Evolutionary conservation across 1,140 invertebrate genomes (phyloP).

Genomic region (Campoletis sonorensis): DNA sequence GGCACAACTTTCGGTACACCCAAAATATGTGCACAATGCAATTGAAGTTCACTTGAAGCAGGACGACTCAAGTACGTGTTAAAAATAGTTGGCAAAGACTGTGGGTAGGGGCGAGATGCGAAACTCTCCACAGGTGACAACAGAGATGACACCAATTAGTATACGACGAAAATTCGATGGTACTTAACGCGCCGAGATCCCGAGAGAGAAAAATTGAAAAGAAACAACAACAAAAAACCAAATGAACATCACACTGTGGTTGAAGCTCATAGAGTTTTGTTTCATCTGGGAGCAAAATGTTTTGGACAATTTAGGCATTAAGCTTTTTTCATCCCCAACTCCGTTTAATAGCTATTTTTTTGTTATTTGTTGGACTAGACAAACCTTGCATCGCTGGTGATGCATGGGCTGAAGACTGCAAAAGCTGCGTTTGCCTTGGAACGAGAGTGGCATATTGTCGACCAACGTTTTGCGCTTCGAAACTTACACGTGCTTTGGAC

Average conservation of each 20-base stretch:
- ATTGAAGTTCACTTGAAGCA: background rate
- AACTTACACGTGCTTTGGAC: constrained; percentile 25
- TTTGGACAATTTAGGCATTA: background rate
- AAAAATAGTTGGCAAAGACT: background rate
- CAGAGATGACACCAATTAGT: constrained; percentile 1
- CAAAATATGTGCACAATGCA: background rate
- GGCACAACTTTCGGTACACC: background rate
- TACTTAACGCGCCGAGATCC: background rate
- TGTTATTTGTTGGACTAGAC: constrained; percentile 26
- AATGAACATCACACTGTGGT: background rate
- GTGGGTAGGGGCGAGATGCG: background rate
- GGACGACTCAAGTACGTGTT: background rate
- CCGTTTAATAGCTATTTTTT: background rate
- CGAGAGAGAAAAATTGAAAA: background rate
- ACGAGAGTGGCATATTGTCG: constrained; percentile 21
- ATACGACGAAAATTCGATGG: background rate
- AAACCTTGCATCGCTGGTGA: constrained; percentile 43
- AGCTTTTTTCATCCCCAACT: background rate
- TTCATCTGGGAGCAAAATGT: background rate
- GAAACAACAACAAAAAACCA: background rate
- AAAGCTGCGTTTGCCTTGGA: constrained; percentile 38
- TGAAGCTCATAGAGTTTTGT: background rate
- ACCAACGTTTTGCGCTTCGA: constrained; percentile 40
- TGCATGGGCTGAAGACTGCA: constrained; percentile 46
- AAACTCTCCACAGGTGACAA: background rate